Evolutionary conservation across 2,888 invertebrate species (phyloP), one percentile per base, ranked within the genome.

Genomic region (Xanthorhoe spadicearia): DNA sequence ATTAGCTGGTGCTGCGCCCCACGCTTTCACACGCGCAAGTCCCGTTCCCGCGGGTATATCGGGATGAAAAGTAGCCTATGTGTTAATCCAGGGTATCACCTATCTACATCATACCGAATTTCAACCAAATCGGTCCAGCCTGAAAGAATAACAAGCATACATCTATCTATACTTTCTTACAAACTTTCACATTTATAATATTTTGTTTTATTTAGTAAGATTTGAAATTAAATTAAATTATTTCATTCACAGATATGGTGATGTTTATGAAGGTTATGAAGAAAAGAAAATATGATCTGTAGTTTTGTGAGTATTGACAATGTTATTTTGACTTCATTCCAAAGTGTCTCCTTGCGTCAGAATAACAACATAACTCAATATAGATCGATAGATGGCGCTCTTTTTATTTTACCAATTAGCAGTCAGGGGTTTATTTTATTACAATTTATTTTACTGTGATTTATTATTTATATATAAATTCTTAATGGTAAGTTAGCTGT

Each of bases 261-360:
- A 90, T 98, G 49, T 97, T 98, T 83, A 98, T 98, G 97, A 97
- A 97, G 90, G 94, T 98, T 51, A 97, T 97, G 93, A 97, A 96
- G 84, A 97, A 97, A 85, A 95, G 93, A 80, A 90, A 87, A 80
- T 82, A 77, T 69, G 84, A 87, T 13, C 58, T 69, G 18, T 86
- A 81, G 79, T 59, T 54, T 51, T 32, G n/a, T 80, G 74, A 71
- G 46, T 46, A 46, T 43, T 43, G 43, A 43, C 15, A 38, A 38
- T 10, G 13, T 38, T 38, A 2, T 38, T 38, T 6, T 1, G 1
- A 32, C 10, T 38, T 38, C 38, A 50, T 58, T 49, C 17, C 57
- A 28, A 56, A 57, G 23, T 49, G 49, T 38, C 10, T 13, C 38
- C 1, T 13, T 38, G 10, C 38, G 38, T 13, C 38, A 38, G 15